Evolutionary conservation across 1,140 invertebrate genomes (phyloP).

Genomic region (Meloidogyne exigua): DNA sequence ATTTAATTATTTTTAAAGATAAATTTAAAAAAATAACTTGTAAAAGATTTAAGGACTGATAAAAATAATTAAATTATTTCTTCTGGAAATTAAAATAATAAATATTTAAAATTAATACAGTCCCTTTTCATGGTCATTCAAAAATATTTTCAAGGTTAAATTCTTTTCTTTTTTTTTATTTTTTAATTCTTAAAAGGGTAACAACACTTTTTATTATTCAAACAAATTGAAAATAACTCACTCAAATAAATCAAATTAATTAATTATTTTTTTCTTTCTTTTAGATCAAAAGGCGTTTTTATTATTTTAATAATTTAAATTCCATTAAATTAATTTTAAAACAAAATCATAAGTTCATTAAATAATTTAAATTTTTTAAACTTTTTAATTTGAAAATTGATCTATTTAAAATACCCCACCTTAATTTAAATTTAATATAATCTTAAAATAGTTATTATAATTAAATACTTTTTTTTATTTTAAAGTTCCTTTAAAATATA

Average conservation of each 20-base stretch:
- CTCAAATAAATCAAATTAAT: background rate
- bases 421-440: background rate
- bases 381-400: background rate
- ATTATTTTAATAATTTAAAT: background rate
- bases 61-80: background rate
- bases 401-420: background rate
- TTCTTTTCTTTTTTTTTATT: background rate
- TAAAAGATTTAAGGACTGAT: background rate
- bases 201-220: background rate
- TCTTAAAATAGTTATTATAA: background rate
- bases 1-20: no score
- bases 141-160: slow-evolving; percentile 4
- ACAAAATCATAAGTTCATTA: background rate
- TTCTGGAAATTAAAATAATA: background rate
- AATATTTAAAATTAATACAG: background rate
- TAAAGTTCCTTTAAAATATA: no score
- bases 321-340: background rate
- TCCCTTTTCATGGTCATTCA: background rate
- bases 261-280: no score
- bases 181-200: background rate
- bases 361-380: slow-evolving; percentile 6
- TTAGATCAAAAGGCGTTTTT: background rate
- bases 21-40: no score
- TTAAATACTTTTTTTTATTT: no score
- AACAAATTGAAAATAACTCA: background rate